Conservation (phyloP, 1,140 invertebrate genomes). For the Nephila pilipes region DNA sequence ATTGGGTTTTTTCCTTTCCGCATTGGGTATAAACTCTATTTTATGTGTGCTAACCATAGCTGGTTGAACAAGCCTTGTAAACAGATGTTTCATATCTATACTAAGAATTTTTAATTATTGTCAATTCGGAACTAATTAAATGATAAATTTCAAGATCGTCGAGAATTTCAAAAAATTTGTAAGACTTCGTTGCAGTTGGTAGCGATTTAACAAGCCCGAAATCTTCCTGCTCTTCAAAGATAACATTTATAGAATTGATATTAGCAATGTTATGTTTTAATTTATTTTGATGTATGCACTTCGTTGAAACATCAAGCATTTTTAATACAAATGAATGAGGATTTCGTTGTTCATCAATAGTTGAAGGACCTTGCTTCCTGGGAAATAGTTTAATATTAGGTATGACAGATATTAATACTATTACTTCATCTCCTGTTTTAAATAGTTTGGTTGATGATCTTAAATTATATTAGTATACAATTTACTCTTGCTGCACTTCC, state of each 20-base stretch:
- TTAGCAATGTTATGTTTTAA: not conserved
- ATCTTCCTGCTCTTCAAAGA: too few species aligned
- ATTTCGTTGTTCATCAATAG: not conserved
- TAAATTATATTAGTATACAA: not conserved
- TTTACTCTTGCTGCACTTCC: not conserved
- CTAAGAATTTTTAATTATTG: too few species aligned
- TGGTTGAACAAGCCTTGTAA: too few species aligned
- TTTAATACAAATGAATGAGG: slow-evolving; percentile 7
- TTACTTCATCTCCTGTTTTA: slow-evolving; percentile 3
- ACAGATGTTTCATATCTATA: too few species aligned
- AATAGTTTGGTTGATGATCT: not conserved
- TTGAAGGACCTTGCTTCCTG: slow-evolving; percentile 22
- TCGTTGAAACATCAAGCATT: not conserved
- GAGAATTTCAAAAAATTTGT: too few species aligned
- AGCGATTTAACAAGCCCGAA: too few species aligned
- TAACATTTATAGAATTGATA: not conserved
- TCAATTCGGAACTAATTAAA: too few species aligned
- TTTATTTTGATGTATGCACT: slow-evolving; percentile 22
- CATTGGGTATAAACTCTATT: too few species aligned
- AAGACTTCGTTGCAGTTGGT: too few species aligned
- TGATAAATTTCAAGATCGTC: too few species aligned
- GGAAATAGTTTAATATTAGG: slow-evolving; percentile 46
- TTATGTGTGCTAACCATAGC: too few species aligned
- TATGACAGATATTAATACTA: slow-evolving; percentile 38
- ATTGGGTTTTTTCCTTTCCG: too few species aligned